Percentiles rank a stretch among this genome's conserved stretches.
phyloP scores from a whole-genome alignment of 1,140 invertebrate genomes.

The Ephestia elutella region DNA sequence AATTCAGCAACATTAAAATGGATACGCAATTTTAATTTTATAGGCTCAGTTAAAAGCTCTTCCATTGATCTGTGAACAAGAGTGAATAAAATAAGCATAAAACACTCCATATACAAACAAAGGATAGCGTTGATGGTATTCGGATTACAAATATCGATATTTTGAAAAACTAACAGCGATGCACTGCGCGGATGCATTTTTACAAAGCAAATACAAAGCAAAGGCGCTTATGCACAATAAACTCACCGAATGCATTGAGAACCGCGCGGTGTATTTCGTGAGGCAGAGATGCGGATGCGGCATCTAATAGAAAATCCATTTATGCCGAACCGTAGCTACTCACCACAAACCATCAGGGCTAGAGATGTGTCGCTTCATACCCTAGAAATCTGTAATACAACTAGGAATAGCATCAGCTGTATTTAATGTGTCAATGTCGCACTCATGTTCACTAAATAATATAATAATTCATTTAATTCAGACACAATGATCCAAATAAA shows the following conservation, averaged over 20 bases:
- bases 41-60: background rate
- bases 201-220: background rate
- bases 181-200: background rate
- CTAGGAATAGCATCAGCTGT: too few relatives aligned
- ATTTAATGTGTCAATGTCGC: too few relatives aligned
- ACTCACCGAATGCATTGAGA: constrained; percentile 17
- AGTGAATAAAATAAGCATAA: background rate
- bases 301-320: constrained; percentile 42
- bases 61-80: background rate
- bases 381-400: too few relatives aligned
- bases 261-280: constrained; percentile 3
- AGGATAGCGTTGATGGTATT: background rate
- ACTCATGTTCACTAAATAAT: too few relatives aligned
- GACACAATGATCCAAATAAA: too few relatives aligned
- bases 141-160: constrained; percentile 3
- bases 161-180: background rate
- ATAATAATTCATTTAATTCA: too few relatives aligned
- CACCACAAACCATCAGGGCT: background rate
- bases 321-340: constrained; percentile 24
- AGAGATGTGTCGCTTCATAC: background rate
- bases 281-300: constrained; percentile 12
- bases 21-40: constrained; percentile 1
- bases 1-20: background rate
- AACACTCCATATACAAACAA: background rate
- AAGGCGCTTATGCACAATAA: constrained; percentile 4